Evolutionary conservation across 2,113 vertebrate species (phyloP).

Genomic region (Gorilla gorilla): DNA sequence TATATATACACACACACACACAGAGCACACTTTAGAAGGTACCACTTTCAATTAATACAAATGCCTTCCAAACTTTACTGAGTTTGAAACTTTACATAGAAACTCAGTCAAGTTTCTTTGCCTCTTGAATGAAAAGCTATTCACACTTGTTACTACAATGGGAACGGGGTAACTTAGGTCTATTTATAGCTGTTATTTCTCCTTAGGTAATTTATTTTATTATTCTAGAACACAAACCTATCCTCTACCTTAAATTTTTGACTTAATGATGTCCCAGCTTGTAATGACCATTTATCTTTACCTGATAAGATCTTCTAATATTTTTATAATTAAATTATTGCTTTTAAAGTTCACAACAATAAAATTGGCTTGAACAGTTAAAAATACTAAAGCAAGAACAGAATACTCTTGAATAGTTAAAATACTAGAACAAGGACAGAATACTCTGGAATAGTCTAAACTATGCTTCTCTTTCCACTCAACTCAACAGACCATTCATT

Average conservation of each 20-base stretch:
- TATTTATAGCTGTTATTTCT: not conserved
- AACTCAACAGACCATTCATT: not conserved
- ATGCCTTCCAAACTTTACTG: not conserved
- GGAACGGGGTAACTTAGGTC: not conserved
- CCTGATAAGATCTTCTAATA: not conserved
- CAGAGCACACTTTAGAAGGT: not conserved
- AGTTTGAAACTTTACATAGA: too few species aligned
- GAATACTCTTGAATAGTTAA: not conserved
- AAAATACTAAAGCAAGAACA: too few species aligned
- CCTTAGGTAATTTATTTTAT: not conserved
- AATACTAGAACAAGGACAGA: not conserved
- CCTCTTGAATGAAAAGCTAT: not conserved
- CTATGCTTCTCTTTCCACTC: not conserved
- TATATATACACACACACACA: not conserved
- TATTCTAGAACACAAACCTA: not conserved
- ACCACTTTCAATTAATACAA: not conserved
- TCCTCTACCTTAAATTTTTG: not conserved
- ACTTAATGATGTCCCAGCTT: not conserved
- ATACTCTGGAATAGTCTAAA: not conserved
- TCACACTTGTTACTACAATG: not conserved
- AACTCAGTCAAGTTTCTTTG: not conserved
- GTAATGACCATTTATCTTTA: not conserved
- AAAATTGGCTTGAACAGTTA: not conserved
- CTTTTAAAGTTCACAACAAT: not conserved
- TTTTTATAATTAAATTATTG: not conserved